Evolutionary conservation across 2,797 vertebrate species (phyloP).

Genomic region (Chiloscyllium punctatum): DNA sequence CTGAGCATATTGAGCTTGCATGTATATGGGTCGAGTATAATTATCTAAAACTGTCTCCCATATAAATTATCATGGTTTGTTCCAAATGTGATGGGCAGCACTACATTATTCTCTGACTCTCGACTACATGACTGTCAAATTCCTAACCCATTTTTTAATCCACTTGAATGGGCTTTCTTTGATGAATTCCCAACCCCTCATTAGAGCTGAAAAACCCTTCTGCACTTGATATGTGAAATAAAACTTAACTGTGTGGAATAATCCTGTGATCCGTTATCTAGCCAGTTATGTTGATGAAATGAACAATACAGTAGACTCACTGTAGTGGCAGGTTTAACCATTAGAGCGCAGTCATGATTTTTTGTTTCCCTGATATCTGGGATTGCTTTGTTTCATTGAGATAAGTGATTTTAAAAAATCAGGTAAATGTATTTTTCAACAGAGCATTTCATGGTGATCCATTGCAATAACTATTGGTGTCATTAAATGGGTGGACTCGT

Average conservation of each 20-base stretch:
- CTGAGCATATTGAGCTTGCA: not conserved
- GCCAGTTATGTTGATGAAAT: not conserved
- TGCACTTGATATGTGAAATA: not conserved
- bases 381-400: conserved; percentile 11
- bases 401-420: not conserved
- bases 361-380: not conserved
- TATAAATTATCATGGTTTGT: not conserved
- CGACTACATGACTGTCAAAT: not conserved
- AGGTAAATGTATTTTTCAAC: not conserved
- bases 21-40: not conserved
- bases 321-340: not conserved
- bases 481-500: not conserved
- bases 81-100: not conserved
- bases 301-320: not conserved
- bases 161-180: not conserved
- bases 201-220: not conserved
- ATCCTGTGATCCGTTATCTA: not conserved
- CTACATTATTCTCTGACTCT: not conserved
- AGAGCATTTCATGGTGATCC: not conserved
- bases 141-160: not conserved
- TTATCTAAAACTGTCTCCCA: not conserved
- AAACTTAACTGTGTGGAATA: not conserved
- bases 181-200: not conserved
- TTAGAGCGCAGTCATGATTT: not conserved
- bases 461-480: not conserved